Conservation (phyloP, 2,888 invertebrate species). For the Perizoma flavofasciatum region DNA sequence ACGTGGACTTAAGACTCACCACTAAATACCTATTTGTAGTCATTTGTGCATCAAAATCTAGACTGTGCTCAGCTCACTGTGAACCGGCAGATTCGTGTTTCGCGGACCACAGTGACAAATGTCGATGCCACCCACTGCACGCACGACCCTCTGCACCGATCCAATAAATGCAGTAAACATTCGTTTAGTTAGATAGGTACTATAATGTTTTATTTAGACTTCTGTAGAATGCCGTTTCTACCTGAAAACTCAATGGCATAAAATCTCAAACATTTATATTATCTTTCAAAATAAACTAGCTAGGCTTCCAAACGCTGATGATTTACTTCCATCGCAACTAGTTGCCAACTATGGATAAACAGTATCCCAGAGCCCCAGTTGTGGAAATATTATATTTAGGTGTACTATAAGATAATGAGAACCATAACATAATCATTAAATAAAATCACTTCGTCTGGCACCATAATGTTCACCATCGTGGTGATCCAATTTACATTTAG, state of each 20-base stretch:
- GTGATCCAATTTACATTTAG: slow-evolving; percentile 37
- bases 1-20: too few species aligned
- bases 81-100: slow-evolving; percentile 34
- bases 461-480: not conserved
- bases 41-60: slow-evolving; percentile 2
- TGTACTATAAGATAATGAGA: not conserved
- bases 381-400: too few species aligned
- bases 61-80: slow-evolving; percentile 4
- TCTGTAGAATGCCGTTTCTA: slow-evolving; percentile 1
- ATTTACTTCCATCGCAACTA: too few species aligned
- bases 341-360: too few species aligned
- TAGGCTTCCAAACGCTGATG: too few species aligned
- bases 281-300: too few species aligned
- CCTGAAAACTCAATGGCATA: slow-evolving; percentile 9
- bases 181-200: slow-evolving; percentile 45
- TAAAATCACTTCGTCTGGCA: too few species aligned
- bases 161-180: slow-evolving; percentile 71
- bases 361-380: too few species aligned
- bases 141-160: slow-evolving; percentile 58
- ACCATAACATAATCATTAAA: slow-evolving; percentile 8
- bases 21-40: too few species aligned
- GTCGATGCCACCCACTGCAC: slow-evolving; percentile 77
- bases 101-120: slow-evolving; percentile 68
- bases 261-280: too few species aligned
- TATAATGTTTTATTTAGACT: slow-evolving; percentile 23